phyloP scores from a whole-genome alignment of 2,888 invertebrate genomes.

The Merodon equestris region DNA sequence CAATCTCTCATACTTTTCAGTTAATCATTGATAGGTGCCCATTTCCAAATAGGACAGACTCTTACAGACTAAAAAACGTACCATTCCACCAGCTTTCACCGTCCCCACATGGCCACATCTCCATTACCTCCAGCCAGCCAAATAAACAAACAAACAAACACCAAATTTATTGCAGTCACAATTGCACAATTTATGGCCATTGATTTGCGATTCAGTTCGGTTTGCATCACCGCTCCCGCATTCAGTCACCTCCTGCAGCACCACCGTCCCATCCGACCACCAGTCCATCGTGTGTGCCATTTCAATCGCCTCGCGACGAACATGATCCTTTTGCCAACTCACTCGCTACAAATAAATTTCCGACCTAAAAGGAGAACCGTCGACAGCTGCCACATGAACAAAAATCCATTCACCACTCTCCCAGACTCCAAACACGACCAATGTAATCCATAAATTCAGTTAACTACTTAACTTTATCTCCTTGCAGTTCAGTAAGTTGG shows the following conservation, averaged over 20 bases:
- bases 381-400: conserved; percentile 63
- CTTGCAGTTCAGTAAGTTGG: conserved; percentile 6
- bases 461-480: conserved; percentile 65
- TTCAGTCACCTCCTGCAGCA: not conserved
- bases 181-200: conserved; percentile 23
- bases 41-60: too few species aligned
- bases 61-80: too few species aligned
- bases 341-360: conserved; percentile 52
- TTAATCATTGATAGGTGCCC: too few species aligned
- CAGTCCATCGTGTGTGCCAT: not conserved
- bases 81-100: too few species aligned
- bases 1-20: too few species aligned
- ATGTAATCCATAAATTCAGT: conserved; percentile 66
- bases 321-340: conserved; percentile 49
- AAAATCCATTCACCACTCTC: conserved; percentile 27
- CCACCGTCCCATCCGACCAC: too few species aligned
- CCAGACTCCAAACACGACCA: conserved; percentile 47
- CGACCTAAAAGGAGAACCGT: conserved; percentile 61
- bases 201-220: conserved; percentile 2
- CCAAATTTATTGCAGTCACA: conserved; percentile 29
- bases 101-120: too few species aligned
- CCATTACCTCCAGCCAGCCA: too few species aligned
- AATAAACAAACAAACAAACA: not conserved
- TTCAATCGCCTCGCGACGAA: conserved; percentile 25
- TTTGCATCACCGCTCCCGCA: not conserved